Percentiles rank a stretch among this genome's conserved stretches.
phyloP scores from a whole-genome alignment of 2,888 invertebrate genomes.

The Spilosoma lubricipeda region DNA sequence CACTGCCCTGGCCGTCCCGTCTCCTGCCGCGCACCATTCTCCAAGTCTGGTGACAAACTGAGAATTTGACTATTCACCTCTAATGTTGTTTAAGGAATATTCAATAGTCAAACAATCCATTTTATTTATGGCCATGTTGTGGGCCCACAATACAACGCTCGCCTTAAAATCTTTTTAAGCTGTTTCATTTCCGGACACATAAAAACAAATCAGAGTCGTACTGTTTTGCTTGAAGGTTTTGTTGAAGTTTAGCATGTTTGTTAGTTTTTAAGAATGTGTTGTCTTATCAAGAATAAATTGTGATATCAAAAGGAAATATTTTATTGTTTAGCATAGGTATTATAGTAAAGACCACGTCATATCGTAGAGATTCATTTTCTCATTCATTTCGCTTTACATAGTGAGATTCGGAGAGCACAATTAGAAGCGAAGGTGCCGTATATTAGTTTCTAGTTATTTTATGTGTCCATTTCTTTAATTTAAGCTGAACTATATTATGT shows the following conservation, averaged over 20 bases:
- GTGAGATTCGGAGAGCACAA: no score
- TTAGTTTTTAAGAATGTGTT: neutral
- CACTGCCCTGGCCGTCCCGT: conserved; percentile 55
- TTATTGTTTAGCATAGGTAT: neutral
- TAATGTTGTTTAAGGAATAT: conserved; percentile 83
- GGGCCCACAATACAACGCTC: conserved; percentile 71
- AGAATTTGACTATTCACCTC: conserved; percentile 82
- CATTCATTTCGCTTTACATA: neutral
- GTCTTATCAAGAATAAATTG: neutral
- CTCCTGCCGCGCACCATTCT: conserved; percentile 62
- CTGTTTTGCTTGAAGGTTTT: conserved; percentile 27
- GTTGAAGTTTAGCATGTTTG: conserved; percentile 25
- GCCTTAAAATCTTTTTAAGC: conserved; percentile 73
- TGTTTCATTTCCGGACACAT: conserved; percentile 78
- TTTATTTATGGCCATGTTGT: conserved; percentile 80
- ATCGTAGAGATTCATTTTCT: no score
- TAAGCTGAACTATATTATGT: neutral
- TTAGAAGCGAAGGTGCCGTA: neutral
- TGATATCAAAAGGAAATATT: no score
- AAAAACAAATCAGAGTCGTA: conserved; percentile 40
- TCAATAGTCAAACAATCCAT: conserved; percentile 75
- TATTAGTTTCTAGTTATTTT: neutral
- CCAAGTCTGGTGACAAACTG: conserved; percentile 75
- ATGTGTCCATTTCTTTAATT: neutral
- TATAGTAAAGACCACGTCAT: neutral